Evolutionary conservation across 2,888 invertebrate species (phyloP).

Genomic region (Scaptomyza polygonia): DNA sequence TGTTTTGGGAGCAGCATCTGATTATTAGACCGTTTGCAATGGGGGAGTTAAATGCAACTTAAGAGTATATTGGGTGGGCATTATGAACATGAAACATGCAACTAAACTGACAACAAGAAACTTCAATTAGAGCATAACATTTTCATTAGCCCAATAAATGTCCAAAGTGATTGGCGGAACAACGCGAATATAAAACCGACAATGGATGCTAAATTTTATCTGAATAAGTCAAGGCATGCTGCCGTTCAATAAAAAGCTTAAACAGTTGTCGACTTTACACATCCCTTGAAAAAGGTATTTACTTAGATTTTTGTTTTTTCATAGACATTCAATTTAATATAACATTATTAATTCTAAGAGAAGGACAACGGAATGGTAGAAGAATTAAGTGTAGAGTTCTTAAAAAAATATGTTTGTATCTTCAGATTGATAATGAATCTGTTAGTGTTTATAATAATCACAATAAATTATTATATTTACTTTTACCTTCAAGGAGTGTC

Average conservation of each 20-base stretch:
- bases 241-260: no score
- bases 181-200: no score
- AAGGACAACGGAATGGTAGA: no score
- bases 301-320: no score
- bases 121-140: slow-evolving; percentile 71
- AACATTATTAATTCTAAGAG: no score
- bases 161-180: slow-evolving; percentile 3
- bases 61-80: slow-evolving; percentile 30
- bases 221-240: slow-evolving; percentile 32
- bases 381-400: no score
- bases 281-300: not conserved
- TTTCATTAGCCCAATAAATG: slow-evolving; percentile 41
- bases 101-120: slow-evolving; percentile 63
- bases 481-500: not conserved
- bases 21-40: slow-evolving; percentile 21
- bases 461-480: no score
- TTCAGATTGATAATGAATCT: no score
- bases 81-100: slow-evolving; percentile 45
- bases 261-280: not conserved
- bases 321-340: no score
- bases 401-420: no score
- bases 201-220: slow-evolving; percentile 30
- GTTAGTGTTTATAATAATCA: no score
- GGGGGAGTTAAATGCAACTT: slow-evolving; percentile 18
- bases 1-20: slow-evolving; percentile 22